These are phyloP conservation scores for Ptilodon capucinus DNA, from an alignment of 2,888 invertebrate species.

Conservation along the genomic window DNA sequence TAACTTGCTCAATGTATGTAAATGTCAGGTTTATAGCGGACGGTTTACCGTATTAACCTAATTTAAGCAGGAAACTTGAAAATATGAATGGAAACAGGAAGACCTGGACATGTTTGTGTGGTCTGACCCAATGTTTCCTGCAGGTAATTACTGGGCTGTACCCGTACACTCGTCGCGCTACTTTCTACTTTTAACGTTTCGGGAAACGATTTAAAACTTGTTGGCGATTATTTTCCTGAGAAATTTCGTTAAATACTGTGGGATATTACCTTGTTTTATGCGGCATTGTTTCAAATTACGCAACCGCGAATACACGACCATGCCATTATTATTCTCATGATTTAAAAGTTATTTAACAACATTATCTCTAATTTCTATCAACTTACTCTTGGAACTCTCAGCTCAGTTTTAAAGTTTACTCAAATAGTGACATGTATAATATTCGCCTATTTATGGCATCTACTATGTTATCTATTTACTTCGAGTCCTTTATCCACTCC, in stretches of 20 bases:
- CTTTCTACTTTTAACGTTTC: conserved; percentile 49
- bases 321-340: too few relatives aligned
- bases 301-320: not conserved
- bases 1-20: too few relatives aligned
- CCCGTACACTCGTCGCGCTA: conserved; percentile 46
- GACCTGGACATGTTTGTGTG: conserved; percentile 25
- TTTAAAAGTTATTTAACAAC: too few relatives aligned
- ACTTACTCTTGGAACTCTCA: too few relatives aligned
- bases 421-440: too few relatives aligned
- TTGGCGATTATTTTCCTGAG: conserved; percentile 1
- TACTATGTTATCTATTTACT: too few relatives aligned
- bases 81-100: conserved; percentile 30
- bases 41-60: conserved; percentile 1
- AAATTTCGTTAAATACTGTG: not conserved
- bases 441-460: too few relatives aligned
- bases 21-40: too few relatives aligned
- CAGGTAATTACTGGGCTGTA: conserved; percentile 45
- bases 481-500: too few relatives aligned
- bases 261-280: not conserved
- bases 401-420: too few relatives aligned
- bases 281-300: not conserved
- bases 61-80: conserved; percentile 29
- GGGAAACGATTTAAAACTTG: conserved; percentile 34
- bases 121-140: conserved; percentile 47
- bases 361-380: too few relatives aligned